Base-by-base conservation (phyloP, 1,140 invertebrate genomes). In the Diabrotica undecimpunctata region DNA sequence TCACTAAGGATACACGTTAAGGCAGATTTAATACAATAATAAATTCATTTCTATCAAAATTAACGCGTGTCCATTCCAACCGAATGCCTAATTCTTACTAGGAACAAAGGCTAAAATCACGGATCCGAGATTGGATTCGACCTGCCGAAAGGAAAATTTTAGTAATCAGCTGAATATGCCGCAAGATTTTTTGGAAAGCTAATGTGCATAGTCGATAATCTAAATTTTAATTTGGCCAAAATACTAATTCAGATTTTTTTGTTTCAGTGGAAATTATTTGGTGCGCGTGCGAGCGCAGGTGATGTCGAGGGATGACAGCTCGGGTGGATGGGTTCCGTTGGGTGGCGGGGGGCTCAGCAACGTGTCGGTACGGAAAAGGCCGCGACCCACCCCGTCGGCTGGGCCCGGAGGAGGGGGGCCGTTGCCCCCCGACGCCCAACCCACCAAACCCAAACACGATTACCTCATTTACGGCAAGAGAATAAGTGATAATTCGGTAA, bases 221-320 rank as follows among this genome's bases (percentile, higher is more conserved):
- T 25, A 25, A 25, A 25, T 25, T 1, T 25, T 25, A 25, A 25
- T 25, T 25, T 25, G 25, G 4, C 1, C 25, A 25, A 25, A 25
- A 25, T 25, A 25, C 25, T 25, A 25, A 25, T 25, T 25, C 25
- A 25, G 25, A 25, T 2, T 25, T 59, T 62, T 69, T 77, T 51
- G 70, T 86, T 89, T 65, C 83, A 94, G 92, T 90, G 92, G 87
- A 80, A 87, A 89, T 82, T 93, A 90, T 84, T 86, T 97, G 88
- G 95, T 97, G 84, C 92, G 91, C 81, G 95, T 98, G 77, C 91
- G 93, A 77, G 96, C 95, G 82, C 95, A 97, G 87, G 95, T 97
- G 84, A 98, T 98, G 96, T 96, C 92, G 77, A 86, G 95, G 72
- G 95, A 98, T 88, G 96, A 97, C 80, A 95, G 92, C 79, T 94